Base-by-base conservation (phyloP, 2,888 invertebrate species). In the Rotaria magnacalcarata region DNA sequence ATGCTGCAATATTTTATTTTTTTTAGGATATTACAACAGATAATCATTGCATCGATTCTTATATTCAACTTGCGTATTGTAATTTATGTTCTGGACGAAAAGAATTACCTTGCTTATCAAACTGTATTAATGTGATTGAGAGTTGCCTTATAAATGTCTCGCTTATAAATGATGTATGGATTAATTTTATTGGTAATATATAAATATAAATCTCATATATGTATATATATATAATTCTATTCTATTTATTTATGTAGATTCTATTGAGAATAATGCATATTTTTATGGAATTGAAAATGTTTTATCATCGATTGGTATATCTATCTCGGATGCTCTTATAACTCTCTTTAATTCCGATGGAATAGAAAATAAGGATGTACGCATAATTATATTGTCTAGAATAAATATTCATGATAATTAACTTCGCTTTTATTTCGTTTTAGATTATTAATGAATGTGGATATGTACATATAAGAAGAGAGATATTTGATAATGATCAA, bases 51-150 rank as follows among this genome's bases (percentile, higher is more conserved):
- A 47, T 80, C 47, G 80, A 80, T 80, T 80, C 47, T 24, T 47
- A 47, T 24, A 47, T 47, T 14, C 80, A 80, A 47, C 41, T 80
- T 41, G 10, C 43, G 1, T 80, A 80, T 80, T 80, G 80, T 47
- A 80, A 80, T 80, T 19, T 80, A n/a, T 80, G 80, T 80, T 43
- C 80, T 47, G 80, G 80, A 80, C 43, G 80, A 80, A 80, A 43
- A 24, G 80, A 80, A 47, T n/a, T 80, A 47, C 80, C 80, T 47
- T 80, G 80, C 47, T 47, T n/a, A 24, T 47, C 80, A 3, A 80
- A n/a, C 19, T 80, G 80, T 80, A n/a, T n/a, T 24, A 43, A 80
- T 80, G 34, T 47, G 0, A 80, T 80, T 10, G 80, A 80, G 47
- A 80, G 80, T 80, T 80, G 80, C 34, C n/a, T 80, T 43, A n/a